Evolutionary conservation across 2,797 vertebrate species (phyloP).

Genomic region (Meda fulgida): DNA sequence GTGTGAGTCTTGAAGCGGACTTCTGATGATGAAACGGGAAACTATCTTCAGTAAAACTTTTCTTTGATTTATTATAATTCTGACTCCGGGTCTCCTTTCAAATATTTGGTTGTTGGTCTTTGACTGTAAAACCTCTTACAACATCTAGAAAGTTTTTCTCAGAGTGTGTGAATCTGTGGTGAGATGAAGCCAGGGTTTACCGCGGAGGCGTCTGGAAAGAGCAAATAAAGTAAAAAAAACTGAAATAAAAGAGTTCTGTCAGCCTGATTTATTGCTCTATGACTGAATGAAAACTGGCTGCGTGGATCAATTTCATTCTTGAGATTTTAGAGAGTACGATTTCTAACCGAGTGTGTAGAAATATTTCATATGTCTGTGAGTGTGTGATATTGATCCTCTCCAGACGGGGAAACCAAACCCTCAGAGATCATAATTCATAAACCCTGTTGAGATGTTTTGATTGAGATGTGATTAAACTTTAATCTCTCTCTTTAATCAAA

Average conservation of each 20-base stretch:
- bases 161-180: conserved; percentile 34
- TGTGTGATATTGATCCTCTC: conserved; percentile 39
- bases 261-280: conserved; percentile 37
- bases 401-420: conserved; percentile 65
- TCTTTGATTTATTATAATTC: no score
- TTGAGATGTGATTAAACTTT: neutral
- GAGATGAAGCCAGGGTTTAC: conserved; percentile 46
- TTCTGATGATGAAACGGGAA: no score
- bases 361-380: conserved; percentile 21
- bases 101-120: no score
- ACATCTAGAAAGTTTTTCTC: conserved; percentile 8
- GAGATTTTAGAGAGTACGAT: conserved; percentile 15
- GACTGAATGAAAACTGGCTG: conserved; percentile 29
- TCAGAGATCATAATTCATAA: neutral
- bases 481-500: conserved; percentile 2
- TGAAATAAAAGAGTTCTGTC: conserved; percentile 19
- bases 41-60: no score
- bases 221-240: conserved; percentile 5
- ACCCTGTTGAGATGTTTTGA: neutral
- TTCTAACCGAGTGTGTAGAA: conserved; percentile 44
- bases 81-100: no score
- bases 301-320: conserved; percentile 34
- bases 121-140: no score
- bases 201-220: conserved; percentile 45
- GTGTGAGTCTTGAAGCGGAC: no score